Conservation (phyloP, 2,113 vertebrate species). For the Zosterops borbonicus region DNA sequence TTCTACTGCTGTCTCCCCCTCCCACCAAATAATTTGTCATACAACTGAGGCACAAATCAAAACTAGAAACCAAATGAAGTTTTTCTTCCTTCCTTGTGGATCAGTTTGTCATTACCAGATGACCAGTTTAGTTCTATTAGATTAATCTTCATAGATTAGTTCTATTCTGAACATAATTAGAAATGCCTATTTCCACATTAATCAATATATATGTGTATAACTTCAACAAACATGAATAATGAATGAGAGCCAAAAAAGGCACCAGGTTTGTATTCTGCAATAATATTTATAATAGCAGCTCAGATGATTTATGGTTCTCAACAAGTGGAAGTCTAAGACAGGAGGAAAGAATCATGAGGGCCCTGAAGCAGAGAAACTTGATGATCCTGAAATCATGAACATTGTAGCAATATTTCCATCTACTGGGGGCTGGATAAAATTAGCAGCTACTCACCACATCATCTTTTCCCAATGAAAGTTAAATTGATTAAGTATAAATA, state of each 20-base stretch:
- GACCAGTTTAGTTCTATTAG: neutral
- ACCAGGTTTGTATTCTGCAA: neutral
- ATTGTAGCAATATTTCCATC: conserved; percentile 48
- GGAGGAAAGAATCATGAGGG: neutral
- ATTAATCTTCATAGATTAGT: neutral
- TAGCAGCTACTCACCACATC: neutral
- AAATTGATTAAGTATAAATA: neutral
- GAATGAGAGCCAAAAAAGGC: neutral
- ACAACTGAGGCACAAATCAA: neutral
- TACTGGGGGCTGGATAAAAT: conserved; percentile 35
- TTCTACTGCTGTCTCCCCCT: neutral
- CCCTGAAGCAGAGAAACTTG: neutral
- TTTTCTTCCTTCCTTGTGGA: neutral
- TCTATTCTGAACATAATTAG: neutral
- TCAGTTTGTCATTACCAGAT: neutral
- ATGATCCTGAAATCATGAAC: neutral
- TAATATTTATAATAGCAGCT: neutral
- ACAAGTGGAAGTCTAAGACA: neutral
- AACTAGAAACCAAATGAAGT: neutral
- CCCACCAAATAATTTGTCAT: neutral
- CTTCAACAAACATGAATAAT: neutral
- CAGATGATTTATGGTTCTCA: neutral
- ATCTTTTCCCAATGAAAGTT: neutral
- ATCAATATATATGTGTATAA: neutral
- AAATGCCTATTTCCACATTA: neutral